Conservation (phyloP, 1,140 invertebrate genomes). For the Homarus americanus region DNA sequence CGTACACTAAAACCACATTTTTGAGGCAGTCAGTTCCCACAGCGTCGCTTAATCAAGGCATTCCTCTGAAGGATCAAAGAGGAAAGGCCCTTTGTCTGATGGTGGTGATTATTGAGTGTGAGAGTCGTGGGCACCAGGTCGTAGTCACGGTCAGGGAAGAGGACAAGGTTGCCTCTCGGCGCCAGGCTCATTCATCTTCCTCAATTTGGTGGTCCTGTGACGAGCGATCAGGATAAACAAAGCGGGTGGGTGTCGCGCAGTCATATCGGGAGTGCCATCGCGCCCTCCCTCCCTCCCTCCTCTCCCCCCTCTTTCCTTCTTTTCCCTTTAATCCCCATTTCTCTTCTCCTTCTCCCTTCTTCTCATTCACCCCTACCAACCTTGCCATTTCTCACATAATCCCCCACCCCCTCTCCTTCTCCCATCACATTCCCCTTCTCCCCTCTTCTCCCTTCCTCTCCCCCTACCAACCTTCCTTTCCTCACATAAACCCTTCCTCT, state of each 20-base stretch:
- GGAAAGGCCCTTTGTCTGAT: neutral
- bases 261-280: slow-evolving; percentile 63
- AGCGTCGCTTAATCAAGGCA: neutral
- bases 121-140: neutral
- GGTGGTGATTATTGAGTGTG: neutral
- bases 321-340: neutral
- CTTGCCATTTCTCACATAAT: neutral
- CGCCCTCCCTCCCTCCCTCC: neutral
- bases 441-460: neutral
- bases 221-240: slow-evolving; percentile 69
- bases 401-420: neutral
- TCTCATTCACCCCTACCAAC: neutral
- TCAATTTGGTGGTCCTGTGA: slow-evolving; percentile 66
- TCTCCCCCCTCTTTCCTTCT: slow-evolving; percentile 1
- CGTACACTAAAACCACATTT: neutral
- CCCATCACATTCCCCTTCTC: too few species aligned
- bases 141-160: neutral
- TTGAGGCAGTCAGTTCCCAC: neutral
- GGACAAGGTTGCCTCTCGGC: slow-evolving; percentile 42
- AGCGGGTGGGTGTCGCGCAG: slow-evolving; percentile 53
- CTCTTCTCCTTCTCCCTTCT: slow-evolving; percentile 5
- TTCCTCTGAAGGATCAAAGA: too few species aligned
- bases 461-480: neutral
- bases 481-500: neutral
- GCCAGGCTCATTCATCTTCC: slow-evolving; percentile 55